phyloP scores from a whole-genome alignment of 1,140 invertebrate species.

The Phocides pigmalion region DNA sequence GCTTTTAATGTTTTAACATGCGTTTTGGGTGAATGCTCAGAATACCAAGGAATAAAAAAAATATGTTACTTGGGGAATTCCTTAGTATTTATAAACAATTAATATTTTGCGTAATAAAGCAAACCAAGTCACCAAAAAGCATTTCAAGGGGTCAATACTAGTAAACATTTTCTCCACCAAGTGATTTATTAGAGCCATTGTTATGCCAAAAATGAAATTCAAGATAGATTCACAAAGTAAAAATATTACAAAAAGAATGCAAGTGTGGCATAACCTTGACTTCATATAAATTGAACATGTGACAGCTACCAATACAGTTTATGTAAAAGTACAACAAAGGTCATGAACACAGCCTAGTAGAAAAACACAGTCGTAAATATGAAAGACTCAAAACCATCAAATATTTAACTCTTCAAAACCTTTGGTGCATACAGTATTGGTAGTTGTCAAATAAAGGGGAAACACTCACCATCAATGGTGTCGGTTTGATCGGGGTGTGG shows the following conservation, averaged over 20 bases:
- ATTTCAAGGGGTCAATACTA: slow-evolving; percentile 4
- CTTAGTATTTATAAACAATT: slow-evolving; percentile 29
- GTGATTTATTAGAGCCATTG: slow-evolving; percentile 3
- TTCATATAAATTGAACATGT: neutral
- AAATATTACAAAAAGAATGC: neutral
- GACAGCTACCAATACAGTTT: slow-evolving; percentile 19
- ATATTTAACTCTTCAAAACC: neutral
- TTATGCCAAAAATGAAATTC: slow-evolving; percentile 1
- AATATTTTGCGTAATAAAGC: slow-evolving; percentile 12
- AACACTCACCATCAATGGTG: slow-evolving; percentile 85
- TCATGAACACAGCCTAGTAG: too few relatives aligned
- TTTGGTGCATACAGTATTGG: neutral
- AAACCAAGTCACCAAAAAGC: slow-evolving; percentile 23
- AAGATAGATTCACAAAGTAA: neutral
- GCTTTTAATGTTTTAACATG: slow-evolving; percentile 50
- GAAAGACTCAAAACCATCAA: too few relatives aligned
- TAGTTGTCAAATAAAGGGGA: slow-evolving; percentile 17
- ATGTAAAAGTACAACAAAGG: neutral
- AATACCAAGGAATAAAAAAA: slow-evolving; percentile 36
- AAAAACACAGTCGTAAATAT: too few relatives aligned
- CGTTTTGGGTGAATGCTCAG: slow-evolving; percentile 26
- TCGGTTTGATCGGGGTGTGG: slow-evolving; percentile 84
- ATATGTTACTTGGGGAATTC: slow-evolving; percentile 19
- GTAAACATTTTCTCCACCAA: neutral
- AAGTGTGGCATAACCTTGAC: slow-evolving; percentile 19